A percentile compares a stretch with the other conserved stretches of the same genome.
These are phyloP conservation scores for Prionailurus viverrinus DNA, from an alignment of 2,113 vertebrate species.

Conservation along the genomic window DNA sequence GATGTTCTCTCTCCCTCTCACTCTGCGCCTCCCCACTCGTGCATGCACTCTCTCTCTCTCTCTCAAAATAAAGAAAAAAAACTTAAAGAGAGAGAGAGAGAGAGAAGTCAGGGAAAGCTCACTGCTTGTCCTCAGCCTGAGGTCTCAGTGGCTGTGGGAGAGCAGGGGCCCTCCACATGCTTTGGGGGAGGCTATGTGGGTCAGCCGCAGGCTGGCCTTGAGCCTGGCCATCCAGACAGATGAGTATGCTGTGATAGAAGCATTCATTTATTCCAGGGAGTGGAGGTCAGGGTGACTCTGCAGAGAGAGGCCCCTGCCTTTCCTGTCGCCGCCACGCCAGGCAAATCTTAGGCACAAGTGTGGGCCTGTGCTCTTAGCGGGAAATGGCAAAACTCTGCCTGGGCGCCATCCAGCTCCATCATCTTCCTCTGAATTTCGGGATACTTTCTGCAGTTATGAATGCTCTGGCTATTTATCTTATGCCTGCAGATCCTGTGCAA, in stretches of 20 bases:
- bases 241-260: not conserved
- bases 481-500: not conserved
- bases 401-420: not conserved
- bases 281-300: not conserved
- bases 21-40: too few relatives aligned
- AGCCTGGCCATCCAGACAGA: not conserved
- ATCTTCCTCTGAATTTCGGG: not conserved
- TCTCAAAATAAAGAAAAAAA: too few relatives aligned
- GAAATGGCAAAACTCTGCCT: not conserved
- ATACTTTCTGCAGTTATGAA: not conserved
- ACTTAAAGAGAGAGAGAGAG: too few relatives aligned
- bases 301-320: not conserved
- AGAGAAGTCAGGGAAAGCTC: not conserved
- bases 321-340: not conserved
- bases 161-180: not conserved
- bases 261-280: not conserved
- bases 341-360: not conserved
- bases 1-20: too few relatives aligned
- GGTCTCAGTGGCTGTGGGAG: not conserved
- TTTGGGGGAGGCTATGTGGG: not conserved
- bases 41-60: too few relatives aligned
- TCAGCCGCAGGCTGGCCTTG: not conserved
- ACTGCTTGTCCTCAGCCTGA: not conserved
- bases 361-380: not conserved
- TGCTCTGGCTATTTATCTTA: not conserved